Evolutionary conservation across 2,797 vertebrate genomes (phyloP), one percentile per base, ranked within the genome.

Genomic region (Alca torda): DNA sequence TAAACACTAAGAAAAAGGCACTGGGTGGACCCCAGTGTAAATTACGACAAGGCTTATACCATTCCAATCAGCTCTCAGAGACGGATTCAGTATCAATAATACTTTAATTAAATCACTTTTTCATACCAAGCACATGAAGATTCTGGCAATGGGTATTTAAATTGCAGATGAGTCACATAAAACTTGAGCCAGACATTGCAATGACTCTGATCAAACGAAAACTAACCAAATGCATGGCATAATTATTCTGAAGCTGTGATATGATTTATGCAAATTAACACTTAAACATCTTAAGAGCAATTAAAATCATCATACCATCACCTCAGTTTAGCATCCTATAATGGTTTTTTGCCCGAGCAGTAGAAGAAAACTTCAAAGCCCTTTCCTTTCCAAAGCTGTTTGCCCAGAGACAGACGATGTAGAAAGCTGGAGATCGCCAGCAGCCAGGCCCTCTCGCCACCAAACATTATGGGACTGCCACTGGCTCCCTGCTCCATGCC

Each of bases 271-370:
- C 43, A 96, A 94, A 95, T 81, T 39, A 87, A 37, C 65, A 82
- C 68, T 88, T 81, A 64, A 80, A 70, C 82, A 95, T 76, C 74
- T 78, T 91, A 70, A 74, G 30, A 92, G 72, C 4, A 6, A 96
- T 95, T 92, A 95, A 95, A 91, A 77, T 85, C 87, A 97, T 91
- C 93, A 95, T 23, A 59, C 51, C 56, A 86, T 50, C 85, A 93
- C 83, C 90, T 87, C 69, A 56, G 72, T 90, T 91, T 88, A 95
- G 82, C 86, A 94, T 91, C n/a, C 76, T 61, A 21, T 78, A 87
- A 88, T 59, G 41, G 9, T 16, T 94, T 95, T 88, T 88, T 84
- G 69, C 39, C 76, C 78, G 56, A 91, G 56, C 69, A 95, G 48
- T 4, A 86, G 39, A 51, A 89, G 39, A 78, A 84, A 95, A 94